Evolutionary conservation across 2,113 vertebrate species (phyloP).

Genomic region (Falcunculus frontatus): DNA sequence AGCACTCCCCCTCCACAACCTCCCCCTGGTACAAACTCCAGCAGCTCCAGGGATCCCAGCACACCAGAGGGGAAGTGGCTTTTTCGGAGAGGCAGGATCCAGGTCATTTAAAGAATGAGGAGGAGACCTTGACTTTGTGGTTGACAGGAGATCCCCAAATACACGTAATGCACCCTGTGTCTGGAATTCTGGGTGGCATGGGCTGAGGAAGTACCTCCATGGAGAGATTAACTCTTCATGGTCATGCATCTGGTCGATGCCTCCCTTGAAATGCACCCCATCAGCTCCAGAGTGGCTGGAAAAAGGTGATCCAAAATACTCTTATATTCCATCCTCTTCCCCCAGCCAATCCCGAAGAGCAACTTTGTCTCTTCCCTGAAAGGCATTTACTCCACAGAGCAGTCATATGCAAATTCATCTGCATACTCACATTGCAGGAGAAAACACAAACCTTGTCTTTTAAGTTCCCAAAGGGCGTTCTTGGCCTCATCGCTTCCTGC

Average conservation of each 20-base stretch:
- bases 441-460: not conserved
- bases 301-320: not conserved
- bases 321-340: not conserved
- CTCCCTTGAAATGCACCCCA: not conserved
- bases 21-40: not conserved
- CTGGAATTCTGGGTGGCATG: not conserved
- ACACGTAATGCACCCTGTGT: accelerated
- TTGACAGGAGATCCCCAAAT: not conserved
- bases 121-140: not conserved
- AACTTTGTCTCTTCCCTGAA: not conserved
- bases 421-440: not conserved
- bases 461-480: not conserved
- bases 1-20: not conserved
- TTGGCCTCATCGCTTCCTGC: not conserved
- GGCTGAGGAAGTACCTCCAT: not conserved
- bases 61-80: not conserved
- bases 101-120: not conserved
- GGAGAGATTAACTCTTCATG: not conserved
- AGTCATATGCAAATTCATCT: not conserved
- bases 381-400: not conserved
- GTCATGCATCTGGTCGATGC: not conserved
- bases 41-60: not conserved
- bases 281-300: not conserved
- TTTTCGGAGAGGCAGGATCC: not conserved
- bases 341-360: not conserved